A percentile compares a stretch with the other conserved stretches of the same genome.
Evolutionary conservation across 2,113 vertebrate species (phyloP).

Genomic region (Propithecus coquereli): DNA sequence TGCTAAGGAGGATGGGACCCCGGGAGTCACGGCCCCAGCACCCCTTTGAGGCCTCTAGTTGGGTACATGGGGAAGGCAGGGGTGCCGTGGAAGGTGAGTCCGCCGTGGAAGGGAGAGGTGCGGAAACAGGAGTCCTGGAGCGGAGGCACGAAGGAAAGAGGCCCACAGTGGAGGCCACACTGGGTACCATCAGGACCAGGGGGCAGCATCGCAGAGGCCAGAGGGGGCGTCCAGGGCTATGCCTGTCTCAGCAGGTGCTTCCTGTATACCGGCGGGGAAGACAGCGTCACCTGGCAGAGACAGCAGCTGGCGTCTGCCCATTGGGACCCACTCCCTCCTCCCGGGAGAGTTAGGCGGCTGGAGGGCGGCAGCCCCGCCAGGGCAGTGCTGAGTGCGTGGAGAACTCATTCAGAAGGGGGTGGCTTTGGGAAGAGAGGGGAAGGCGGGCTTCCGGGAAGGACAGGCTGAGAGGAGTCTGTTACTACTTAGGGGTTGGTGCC

Average conservation of each 20-base stretch:
- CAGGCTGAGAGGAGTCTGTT: not conserved
- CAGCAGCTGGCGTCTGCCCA: not conserved
- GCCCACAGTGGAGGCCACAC: not conserved
- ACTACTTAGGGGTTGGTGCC: not conserved
- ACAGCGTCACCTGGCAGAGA: not conserved
- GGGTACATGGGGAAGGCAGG: not conserved
- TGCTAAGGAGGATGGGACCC: not conserved
- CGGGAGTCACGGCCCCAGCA: fast-evolving
- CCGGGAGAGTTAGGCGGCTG: not conserved
- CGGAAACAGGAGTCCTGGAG: not conserved
- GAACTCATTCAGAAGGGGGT: not conserved
- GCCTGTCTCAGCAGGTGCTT: not conserved
- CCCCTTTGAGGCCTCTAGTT: not conserved
- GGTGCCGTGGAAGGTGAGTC: not conserved
- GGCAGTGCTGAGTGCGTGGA: not conserved
- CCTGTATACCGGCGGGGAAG: no score
- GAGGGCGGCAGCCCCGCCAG: not conserved
- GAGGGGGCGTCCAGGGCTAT: not conserved
- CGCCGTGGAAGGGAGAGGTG: not conserved
- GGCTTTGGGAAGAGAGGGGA: not conserved
- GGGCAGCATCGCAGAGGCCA: not conserved
- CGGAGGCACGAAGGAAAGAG: not conserved
- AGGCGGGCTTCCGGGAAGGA: not conserved
- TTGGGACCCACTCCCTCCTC: not conserved
- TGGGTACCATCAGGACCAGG: no score